Evolutionary conservation across 2,888 invertebrate genomes (phyloP).

Genomic region (Pseudococcus viburni): DNA sequence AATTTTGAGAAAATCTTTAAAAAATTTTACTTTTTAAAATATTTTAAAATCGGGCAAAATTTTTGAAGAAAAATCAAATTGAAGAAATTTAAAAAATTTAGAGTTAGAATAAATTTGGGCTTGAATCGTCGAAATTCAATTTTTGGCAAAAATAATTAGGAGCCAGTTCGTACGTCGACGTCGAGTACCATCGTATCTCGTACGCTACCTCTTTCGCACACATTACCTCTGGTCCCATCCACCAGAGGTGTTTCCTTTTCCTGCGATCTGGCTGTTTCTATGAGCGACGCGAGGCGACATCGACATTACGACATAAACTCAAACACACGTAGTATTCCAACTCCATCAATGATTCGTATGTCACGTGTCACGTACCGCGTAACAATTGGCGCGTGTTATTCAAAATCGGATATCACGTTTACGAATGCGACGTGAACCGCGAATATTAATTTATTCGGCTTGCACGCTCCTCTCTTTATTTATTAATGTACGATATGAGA

Average conservation of each 20-base stretch:
- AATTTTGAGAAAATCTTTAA: no score
- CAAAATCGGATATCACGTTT: constrained; percentile 61
- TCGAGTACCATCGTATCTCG: neutral
- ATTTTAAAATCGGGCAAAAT: no score
- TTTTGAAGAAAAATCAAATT: no score
- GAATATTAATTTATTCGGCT: constrained; percentile 52
- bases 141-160: no score
- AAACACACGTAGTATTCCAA: neutral
- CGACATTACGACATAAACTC: neutral
- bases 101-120: no score
- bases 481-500: neutral
- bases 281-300: neutral
- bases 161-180: no score
- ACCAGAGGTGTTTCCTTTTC: constrained; percentile 32
- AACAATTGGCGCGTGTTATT: constrained; percentile 41
- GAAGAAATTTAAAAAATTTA: no score
- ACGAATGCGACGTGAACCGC: constrained; percentile 38
- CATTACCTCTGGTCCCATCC: neutral
- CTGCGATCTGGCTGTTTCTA: neutral
- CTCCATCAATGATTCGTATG: constrained; percentile 20
- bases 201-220: neutral
- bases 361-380: constrained; percentile 55
- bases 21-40: no score
- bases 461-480: neutral
- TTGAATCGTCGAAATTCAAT: no score